phyloP scores from a whole-genome alignment of 2,888 invertebrate species.

The Sminthurides aquaticus region DNA sequence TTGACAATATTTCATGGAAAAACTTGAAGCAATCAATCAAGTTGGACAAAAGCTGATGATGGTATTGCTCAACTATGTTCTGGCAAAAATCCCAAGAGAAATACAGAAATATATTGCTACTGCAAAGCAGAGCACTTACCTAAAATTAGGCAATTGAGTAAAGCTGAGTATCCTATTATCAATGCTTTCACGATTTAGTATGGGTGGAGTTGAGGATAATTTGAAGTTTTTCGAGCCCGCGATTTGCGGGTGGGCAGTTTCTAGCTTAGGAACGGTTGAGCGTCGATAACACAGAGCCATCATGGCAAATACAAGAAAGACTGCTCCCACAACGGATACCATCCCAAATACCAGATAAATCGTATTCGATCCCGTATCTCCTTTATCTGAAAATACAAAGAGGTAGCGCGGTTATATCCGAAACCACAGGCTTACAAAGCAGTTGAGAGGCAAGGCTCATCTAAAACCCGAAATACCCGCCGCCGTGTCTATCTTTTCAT shows the following conservation, averaged over 20 bases:
- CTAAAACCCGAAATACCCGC: no score
- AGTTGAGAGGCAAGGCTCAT: no score
- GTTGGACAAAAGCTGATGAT: no score
- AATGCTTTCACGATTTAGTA: constrained; percentile 53
- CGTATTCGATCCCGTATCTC: constrained; percentile 95
- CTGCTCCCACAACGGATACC: constrained; percentile 98
- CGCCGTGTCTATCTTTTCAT: not conserved
- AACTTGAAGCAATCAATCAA: no score
- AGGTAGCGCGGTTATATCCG: no score
- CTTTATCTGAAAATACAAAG: constrained; percentile 47
- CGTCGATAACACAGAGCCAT: constrained; percentile 92
- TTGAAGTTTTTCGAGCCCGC: constrained; percentile 42
- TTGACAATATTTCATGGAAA: no score
- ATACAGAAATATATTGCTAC: no score
- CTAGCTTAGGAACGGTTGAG: constrained; percentile 41
- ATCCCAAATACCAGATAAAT: constrained; percentile 95
- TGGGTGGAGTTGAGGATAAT: constrained; percentile 32
- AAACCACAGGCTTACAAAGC: no score
- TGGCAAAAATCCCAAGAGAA: no score
- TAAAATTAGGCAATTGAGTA: constrained; percentile 57
- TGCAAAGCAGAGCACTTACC: no score
- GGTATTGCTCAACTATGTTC: no score
- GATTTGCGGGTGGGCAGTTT: constrained; percentile 35
- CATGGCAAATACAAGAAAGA: constrained; percentile 96
- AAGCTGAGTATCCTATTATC: constrained; percentile 74